Percentiles rank a stretch among this genome's conserved stretches.
phyloP scores from a whole-genome alignment of 2,797 vertebrate genomes.

The Gymnopithys bicolor region DNA sequence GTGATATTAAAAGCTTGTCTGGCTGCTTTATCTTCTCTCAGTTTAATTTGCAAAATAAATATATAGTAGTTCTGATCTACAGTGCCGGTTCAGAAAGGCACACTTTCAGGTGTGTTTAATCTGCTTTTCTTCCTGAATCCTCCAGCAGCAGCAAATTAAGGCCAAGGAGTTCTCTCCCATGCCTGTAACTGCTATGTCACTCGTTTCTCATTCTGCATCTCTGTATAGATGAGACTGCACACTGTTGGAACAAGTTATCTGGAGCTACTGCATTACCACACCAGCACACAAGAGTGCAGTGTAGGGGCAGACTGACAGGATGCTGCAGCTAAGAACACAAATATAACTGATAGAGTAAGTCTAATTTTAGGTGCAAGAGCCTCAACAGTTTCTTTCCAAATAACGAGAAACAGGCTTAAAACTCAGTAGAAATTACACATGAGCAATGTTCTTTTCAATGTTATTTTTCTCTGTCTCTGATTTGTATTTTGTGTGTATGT shows the following conservation, averaged over 20 bases:
- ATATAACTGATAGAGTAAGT: background rate
- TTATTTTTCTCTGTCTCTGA: background rate
- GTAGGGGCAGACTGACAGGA: constrained; percentile 13
- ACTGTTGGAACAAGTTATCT: background rate
- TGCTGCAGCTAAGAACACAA: background rate
- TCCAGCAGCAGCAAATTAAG: background rate
- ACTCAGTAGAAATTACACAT: background rate
- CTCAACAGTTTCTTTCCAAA: constrained; percentile 32
- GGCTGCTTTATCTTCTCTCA: background rate
- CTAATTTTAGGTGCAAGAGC: constrained; percentile 43
- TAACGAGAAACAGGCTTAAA: constrained; percentile 21
- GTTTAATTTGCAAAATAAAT: background rate
- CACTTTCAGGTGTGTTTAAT: background rate
- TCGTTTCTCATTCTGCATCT: background rate
- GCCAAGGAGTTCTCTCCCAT: background rate
- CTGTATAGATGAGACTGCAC: background rate
- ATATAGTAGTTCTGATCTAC: background rate
- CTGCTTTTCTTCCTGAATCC: background rate
- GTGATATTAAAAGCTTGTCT: constrained; percentile 2
- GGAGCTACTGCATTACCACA: background rate
- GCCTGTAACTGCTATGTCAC: background rate
- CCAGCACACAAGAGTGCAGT: constrained; percentile 64
- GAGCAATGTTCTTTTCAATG: background rate
- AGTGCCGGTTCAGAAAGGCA: background rate
- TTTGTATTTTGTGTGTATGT: background rate